phyloP scores from a whole-genome alignment of 2,113 vertebrate species.

The Bos indicus region DNA sequence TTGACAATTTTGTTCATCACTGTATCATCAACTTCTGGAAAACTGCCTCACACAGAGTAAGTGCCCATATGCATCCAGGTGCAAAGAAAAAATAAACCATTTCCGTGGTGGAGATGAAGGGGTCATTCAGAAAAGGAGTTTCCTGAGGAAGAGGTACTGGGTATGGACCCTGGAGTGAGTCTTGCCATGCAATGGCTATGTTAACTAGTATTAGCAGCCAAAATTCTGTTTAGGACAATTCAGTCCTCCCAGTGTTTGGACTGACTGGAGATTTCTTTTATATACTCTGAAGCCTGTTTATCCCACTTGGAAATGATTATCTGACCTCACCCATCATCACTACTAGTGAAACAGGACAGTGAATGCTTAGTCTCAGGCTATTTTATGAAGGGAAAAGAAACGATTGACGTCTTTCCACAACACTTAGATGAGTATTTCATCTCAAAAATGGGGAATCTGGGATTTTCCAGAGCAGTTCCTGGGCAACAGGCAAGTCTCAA shows the following conservation, averaged over 20 bases:
- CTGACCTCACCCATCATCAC: background rate
- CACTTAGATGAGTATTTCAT: background rate
- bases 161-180: background rate
- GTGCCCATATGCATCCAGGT: background rate
- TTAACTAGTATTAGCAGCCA: background rate
- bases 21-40: background rate
- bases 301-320: slow-evolving; percentile 61
- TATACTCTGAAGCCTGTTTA: slow-evolving; percentile 48
- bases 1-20: background rate
- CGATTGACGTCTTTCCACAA: slow-evolving; percentile 38
- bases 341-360: slow-evolving; percentile 28
- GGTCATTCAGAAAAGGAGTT: background rate
- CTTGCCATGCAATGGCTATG: background rate
- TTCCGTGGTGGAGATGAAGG: background rate
- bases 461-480: slow-evolving; percentile 44
- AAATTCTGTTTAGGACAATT: background rate
- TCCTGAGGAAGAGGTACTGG: background rate
- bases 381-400: slow-evolving; percentile 53
- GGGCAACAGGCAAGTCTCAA: slow-evolving; percentile 16
- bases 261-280: slow-evolving; percentile 13
- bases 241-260: background rate
- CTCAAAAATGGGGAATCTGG: background rate
- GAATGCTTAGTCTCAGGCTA: slow-evolving; percentile 45
- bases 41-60: background rate
- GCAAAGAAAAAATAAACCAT: background rate